Evolutionary conservation across 2,888 invertebrate genomes (phyloP), one percentile per base, ranked within the genome.

Genomic region (Pyrrhia umbra): DNA sequence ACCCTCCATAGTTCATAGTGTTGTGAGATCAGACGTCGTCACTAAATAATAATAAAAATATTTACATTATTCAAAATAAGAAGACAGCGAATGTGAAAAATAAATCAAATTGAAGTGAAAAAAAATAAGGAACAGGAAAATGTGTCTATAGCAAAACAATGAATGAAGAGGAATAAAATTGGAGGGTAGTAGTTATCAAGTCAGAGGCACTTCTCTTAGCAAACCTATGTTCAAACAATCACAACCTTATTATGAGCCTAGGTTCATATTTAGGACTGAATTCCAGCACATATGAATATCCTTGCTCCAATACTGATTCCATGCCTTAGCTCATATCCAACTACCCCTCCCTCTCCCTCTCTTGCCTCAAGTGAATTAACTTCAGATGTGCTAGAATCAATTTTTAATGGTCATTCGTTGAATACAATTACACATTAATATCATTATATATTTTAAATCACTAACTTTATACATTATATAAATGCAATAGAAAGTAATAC

Each of bases 211-310:
- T 90, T 92, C 80, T 77, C 80, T 85, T 88, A 85, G 82, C 86
- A 86, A 84, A 87, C 84, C 80, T 88, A 89, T 75, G 68, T 85
- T 76, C 86, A 84, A 87, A 88, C 88, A 84, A 88, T 93, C 93
- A 93, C 93, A 93, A 93, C 93, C 93, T 87, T 89, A 85, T 86
- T 86, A 91, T 92, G 92, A 92, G 92, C 92, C 87, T 82, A 87
- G 72, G 84, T 75, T 83, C 77, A 77, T 73, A 68, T 68, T 59
- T 67, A 74, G 27, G 46, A 68, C 54, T 59, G 58, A 62, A 74
- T 76, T 65, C 76, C 61, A 76, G 77, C 77, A 83, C 71, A 72
- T 62, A 45, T 47, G 65, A 68, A n/a, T n/a, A n/a, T n/a, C n/a
- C n/a, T n/a, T n/a, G n/a, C n/a, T n/a, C n/a, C n/a, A n/a, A n/a